Evolutionary conservation across 2,888 invertebrate genomes (phyloP).

Genomic region (Troglohyphantes excavatus): DNA sequence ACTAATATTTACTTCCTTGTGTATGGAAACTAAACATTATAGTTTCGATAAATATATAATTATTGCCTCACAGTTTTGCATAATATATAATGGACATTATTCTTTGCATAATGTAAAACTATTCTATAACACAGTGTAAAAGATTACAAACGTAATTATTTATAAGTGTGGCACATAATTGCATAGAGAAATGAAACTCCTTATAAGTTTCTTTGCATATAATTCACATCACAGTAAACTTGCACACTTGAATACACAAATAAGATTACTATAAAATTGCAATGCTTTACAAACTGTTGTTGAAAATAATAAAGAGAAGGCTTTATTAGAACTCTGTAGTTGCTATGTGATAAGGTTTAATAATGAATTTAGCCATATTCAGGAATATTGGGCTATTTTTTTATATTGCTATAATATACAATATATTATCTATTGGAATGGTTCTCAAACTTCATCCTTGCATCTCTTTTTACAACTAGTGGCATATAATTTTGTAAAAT

Average conservation of each 20-base stretch:
- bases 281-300: too few species aligned
- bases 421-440: too few species aligned
- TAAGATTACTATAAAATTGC: neutral
- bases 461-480: too few species aligned
- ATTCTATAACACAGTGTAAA: neutral
- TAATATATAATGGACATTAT: neutral
- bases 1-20: neutral
- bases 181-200: slow-evolving; percentile 13
- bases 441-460: too few species aligned
- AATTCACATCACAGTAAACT: neutral
- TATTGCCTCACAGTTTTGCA: neutral
- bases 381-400: too few species aligned
- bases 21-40: neutral
- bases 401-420: too few species aligned
- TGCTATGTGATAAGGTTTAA: too few species aligned
- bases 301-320: too few species aligned
- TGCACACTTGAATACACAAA: neutral
- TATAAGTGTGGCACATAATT: slow-evolving; percentile 3
- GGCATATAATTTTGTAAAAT: too few species aligned
- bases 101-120: neutral
- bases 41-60: neutral
- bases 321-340: too few species aligned
- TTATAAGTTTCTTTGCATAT: neutral
- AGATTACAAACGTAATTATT: slow-evolving; percentile 19
- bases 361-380: too few species aligned